These are phyloP conservation scores for Nemotelus pantherinus DNA, from an alignment of 2,888 invertebrate species.

Conservation along the genomic window DNA sequence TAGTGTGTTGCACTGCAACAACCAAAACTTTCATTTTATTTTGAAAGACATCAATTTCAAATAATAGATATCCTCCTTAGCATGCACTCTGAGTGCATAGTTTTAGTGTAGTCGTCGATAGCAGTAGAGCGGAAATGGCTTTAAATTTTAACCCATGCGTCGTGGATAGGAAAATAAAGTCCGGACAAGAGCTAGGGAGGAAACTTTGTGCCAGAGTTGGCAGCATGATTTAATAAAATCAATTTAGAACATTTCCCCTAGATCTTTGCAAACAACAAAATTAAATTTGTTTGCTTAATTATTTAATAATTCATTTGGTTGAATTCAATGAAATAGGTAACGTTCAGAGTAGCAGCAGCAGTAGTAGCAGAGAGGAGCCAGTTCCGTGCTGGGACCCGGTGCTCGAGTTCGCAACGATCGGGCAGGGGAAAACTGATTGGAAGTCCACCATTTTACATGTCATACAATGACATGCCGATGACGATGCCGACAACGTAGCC, in stretches of 20 bases:
- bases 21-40: too few species aligned
- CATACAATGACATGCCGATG: conserved; percentile 25
- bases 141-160: not conserved
- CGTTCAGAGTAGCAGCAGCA: conserved; percentile 15
- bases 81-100: too few species aligned
- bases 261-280: conserved; percentile 50
- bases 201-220: conserved; percentile 41
- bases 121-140: too few species aligned
- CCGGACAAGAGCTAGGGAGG: not conserved
- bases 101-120: too few species aligned
- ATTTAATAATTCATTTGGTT: conserved; percentile 51
- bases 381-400: not conserved
- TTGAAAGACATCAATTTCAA: too few species aligned
- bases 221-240: conserved; percentile 51
- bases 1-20: too few species aligned
- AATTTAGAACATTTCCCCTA: conserved; percentile 51
- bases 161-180: conserved; percentile 19
- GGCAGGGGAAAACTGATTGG: conserved; percentile 16
- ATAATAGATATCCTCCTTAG: too few species aligned
- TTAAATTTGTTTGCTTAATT: conserved; percentile 52
- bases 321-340: conserved; percentile 48
- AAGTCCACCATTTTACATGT: conserved; percentile 38
- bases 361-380: not conserved
- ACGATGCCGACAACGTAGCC: not conserved
- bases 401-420: not conserved